Evolutionary conservation across 2,113 vertebrate genomes (phyloP).

Genomic region (Hydropotes inermis): DNA sequence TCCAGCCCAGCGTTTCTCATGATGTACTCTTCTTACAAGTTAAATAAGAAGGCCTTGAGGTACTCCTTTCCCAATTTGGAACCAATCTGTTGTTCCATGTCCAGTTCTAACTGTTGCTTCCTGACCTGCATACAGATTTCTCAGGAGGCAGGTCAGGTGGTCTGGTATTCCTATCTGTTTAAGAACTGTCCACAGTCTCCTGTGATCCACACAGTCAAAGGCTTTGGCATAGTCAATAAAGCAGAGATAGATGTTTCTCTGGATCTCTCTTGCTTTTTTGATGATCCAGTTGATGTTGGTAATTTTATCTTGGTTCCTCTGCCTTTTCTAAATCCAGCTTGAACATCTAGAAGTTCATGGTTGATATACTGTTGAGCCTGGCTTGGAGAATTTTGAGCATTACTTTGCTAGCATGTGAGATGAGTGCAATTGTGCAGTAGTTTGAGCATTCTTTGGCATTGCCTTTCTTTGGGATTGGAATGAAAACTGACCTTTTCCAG

Average conservation of each 20-base stretch:
- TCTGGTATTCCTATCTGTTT: neutral
- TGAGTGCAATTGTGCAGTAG: fast-evolving
- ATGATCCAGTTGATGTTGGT: neutral
- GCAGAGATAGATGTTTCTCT: neutral
- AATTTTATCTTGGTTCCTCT: neutral
- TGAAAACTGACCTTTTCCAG: neutral
- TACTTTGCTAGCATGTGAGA: neutral
- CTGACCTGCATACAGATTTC: neutral
- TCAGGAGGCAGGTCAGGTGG: neutral
- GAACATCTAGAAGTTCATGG: neutral
- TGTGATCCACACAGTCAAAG: neutral
- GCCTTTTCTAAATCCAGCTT: neutral
- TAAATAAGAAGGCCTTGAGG: neutral
- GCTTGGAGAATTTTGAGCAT: neutral
- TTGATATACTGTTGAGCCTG: neutral
- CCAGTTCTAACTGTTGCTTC: neutral
- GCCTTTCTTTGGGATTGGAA: neutral
- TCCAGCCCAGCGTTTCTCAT: neutral
- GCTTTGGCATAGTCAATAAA: neutral
- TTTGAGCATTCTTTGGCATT: neutral
- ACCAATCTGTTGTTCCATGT: neutral
- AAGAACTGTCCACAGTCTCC: neutral
- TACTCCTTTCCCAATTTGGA: neutral
- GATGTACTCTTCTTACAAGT: neutral
- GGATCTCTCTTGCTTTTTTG: fast-evolving